Percentiles rank a stretch among this genome's conserved stretches.
Evolutionary conservation across 1,140 invertebrate species (phyloP).

Genomic region (Arion vulgaris): DNA sequence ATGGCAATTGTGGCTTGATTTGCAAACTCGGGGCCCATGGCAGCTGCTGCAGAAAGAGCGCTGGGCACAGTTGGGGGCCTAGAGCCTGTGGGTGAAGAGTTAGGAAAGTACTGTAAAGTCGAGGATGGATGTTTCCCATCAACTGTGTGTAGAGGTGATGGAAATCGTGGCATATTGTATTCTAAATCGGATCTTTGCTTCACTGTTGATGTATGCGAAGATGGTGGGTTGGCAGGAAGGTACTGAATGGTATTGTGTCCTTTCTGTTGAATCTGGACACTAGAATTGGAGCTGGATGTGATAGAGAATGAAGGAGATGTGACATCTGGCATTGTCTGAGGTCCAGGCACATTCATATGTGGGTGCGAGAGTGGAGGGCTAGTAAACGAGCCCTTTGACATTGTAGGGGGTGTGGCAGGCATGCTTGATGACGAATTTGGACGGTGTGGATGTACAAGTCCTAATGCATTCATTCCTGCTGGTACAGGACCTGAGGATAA

Average conservation of each 20-base stretch:
- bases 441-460: conserved; percentile 5
- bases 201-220: conserved; percentile 53
- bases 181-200: conserved; percentile 88
- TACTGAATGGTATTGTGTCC: conserved; percentile 98
- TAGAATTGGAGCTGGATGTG: conserved; percentile 69
- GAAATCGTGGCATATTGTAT: conserved; percentile 91
- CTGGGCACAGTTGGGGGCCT: conserved; percentile 39
- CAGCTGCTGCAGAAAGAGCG: conserved; percentile 55
- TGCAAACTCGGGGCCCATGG: conserved; percentile 63
- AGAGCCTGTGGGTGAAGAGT: conserved; percentile 51
- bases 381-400: conserved; percentile 41
- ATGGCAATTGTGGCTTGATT: conserved; percentile 57
- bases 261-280: conserved; percentile 87
- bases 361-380: conserved; percentile 47
- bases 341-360: conserved; percentile 32
- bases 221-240: conserved; percentile 81
- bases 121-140: conserved; percentile 81
- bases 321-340: conserved; percentile 13
- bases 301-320: conserved; percentile 52
- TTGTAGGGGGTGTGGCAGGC: conserved; percentile 38
- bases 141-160: conserved; percentile 74
- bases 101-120: conserved; percentile 54
- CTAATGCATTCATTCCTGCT: conserved; percentile 13
- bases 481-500: neutral
- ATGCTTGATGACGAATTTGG: conserved; percentile 32